Conservation (phyloP, 1,140 invertebrate genomes). For the Neodiprion pinetum region DNA sequence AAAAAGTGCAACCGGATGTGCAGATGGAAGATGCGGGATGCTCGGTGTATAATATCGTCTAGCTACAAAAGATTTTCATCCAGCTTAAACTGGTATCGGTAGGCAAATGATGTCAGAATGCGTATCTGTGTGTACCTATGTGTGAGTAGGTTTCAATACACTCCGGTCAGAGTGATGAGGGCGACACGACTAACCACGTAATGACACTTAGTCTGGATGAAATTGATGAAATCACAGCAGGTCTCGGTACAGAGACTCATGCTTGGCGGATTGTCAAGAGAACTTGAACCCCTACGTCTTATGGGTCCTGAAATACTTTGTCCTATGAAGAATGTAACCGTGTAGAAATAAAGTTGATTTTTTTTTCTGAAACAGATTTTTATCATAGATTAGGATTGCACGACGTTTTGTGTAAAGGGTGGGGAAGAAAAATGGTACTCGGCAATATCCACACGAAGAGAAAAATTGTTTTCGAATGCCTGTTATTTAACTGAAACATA, state of each 20-base stretch:
- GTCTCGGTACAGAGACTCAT: constrained; percentile 41
- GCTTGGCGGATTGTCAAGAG: constrained; percentile 29
- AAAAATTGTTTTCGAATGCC: too few relatives aligned
- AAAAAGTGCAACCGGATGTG: not conserved
- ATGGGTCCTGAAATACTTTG: too few relatives aligned
- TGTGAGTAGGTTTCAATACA: not conserved
- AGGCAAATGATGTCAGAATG: not conserved
- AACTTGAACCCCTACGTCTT: too few relatives aligned
- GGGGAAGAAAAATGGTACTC: too few relatives aligned
- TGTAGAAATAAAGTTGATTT: too few relatives aligned
- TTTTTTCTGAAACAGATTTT: too few relatives aligned
- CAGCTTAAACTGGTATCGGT: not conserved
- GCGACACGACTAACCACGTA: constrained; percentile 46
- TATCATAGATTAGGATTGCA: too few relatives aligned
- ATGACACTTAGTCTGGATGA: constrained; percentile 51
- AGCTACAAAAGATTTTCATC: not conserved
- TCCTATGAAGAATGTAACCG: too few relatives aligned
- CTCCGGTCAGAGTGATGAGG: not conserved
- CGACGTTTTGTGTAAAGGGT: too few relatives aligned
- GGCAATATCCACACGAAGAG: too few relatives aligned
- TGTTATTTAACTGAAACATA: too few relatives aligned
- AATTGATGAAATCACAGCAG: constrained; percentile 56
- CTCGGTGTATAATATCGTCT: not conserved
- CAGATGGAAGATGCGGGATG: not conserved
- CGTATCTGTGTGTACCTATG: not conserved